A percentile compares a stretch with the other conserved stretches of the same genome.
These are phyloP conservation scores for Oreonectes daqikongensis DNA, from an alignment of 2,797 vertebrate genomes.

Conservation along the genomic window DNA sequence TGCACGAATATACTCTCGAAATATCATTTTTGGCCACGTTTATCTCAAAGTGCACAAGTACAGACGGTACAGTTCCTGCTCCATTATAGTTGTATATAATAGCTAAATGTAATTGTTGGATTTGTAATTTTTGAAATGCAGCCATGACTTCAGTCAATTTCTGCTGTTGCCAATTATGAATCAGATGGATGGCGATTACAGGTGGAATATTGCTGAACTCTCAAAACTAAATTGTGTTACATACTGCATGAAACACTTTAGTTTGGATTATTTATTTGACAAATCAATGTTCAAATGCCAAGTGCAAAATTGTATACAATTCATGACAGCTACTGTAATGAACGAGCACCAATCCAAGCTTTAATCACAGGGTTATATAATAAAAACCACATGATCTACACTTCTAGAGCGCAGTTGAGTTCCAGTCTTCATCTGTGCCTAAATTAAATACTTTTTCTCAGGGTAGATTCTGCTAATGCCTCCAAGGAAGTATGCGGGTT, in stretches of 20 bases:
- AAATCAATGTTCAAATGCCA: not conserved
- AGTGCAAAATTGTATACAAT: not conserved
- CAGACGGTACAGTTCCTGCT: too few relatives aligned
- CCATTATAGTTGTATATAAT: too few relatives aligned
- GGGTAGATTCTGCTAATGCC: conserved; percentile 11
- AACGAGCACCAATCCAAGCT: not conserved
- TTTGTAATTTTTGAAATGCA: not conserved
- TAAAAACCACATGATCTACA: conserved; percentile 20
- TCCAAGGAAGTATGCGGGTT: not conserved
- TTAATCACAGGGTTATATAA: conserved; percentile 1
- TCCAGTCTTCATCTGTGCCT: conserved; percentile 19
- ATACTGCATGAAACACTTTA: not conserved
- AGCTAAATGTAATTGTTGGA: not conserved
- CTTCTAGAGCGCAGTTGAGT: conserved; percentile 2
- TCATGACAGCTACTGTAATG: not conserved
- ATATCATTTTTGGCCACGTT: too few relatives aligned
- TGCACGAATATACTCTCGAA: too few relatives aligned
- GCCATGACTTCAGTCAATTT: not conserved
- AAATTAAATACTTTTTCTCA: conserved; percentile 16
- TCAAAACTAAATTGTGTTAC: not conserved
- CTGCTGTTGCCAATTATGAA: not conserved
- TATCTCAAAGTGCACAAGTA: too few relatives aligned
- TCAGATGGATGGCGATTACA: not conserved
- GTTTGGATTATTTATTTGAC: not conserved
- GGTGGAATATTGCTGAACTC: conserved; percentile 3